Percentiles rank a stretch among this genome's conserved stretches.
Evolutionary conservation across 2,113 vertebrate species (phyloP).

Genomic region (Pteruthius melanotis): DNA sequence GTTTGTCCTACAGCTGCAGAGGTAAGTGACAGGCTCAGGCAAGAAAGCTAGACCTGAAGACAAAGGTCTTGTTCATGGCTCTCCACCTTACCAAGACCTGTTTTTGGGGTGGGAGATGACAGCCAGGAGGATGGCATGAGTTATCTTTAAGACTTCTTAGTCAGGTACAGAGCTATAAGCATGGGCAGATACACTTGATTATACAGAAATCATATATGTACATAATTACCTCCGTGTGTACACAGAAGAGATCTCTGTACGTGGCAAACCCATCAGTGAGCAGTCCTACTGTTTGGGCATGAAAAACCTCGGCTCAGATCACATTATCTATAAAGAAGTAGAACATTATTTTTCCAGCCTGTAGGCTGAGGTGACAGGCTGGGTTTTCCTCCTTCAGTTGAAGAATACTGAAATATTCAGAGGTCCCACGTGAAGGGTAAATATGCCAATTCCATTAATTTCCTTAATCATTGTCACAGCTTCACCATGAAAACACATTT

Average conservation of each 20-base stretch:
- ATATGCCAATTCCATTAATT: background rate
- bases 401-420: constrained; percentile 7
- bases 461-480: background rate
- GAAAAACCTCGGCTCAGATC: background rate
- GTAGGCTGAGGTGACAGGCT: background rate
- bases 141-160: background rate
- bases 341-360: constrained; percentile 41
- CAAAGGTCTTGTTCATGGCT: background rate
- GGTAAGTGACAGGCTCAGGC: background rate
- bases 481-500: constrained; percentile 1
- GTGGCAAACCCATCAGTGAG: background rate
- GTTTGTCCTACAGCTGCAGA: background rate
- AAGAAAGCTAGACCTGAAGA: background rate
- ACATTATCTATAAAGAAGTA: background rate
- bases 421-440: background rate
- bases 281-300: background rate
- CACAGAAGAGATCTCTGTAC: background rate
- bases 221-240: accelerated
- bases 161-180: background rate
- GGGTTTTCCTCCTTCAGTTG: background rate
- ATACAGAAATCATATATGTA: background rate
- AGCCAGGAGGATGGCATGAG: background rate
- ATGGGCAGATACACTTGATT: background rate
- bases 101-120: background rate
- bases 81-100: background rate